Conservation (phyloP, 2,797 vertebrate species). For the Okamejei kenojei region DNA sequence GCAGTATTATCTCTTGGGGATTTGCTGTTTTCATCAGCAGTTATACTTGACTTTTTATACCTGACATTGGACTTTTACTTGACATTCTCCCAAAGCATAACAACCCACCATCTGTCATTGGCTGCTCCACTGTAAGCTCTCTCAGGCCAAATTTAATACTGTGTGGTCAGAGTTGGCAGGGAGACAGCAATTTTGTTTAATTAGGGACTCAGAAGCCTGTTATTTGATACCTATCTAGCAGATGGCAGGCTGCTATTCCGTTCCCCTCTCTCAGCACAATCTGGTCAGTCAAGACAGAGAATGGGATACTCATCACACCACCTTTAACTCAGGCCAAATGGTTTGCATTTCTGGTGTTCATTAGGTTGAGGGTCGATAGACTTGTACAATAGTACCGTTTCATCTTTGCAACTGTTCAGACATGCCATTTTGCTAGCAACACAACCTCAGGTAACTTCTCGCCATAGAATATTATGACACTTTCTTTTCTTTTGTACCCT, state of each 20-base stretch:
- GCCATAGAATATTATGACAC: not conserved
- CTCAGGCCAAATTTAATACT: constrained; percentile 69
- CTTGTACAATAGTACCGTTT: not conserved
- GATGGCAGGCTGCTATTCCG: constrained; percentile 64
- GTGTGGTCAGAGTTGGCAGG: constrained; percentile 68
- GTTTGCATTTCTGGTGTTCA: constrained; percentile 16
- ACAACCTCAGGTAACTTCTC: not conserved
- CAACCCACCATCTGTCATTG: constrained; percentile 65
- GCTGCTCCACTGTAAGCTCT: constrained; percentile 58
- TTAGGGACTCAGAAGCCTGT: constrained; percentile 72
- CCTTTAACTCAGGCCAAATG: constrained; percentile 34
- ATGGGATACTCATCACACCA: constrained; percentile 5
- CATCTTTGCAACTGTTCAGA: constrained; percentile 19
- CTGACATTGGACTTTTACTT: constrained; percentile 75
- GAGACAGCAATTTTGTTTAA: constrained; percentile 70
- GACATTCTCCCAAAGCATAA: constrained; percentile 65
- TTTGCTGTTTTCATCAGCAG: not conserved
- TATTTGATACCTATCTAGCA: constrained; percentile 65
- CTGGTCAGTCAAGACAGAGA: constrained; percentile 47
- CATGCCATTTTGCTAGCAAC: not conserved
- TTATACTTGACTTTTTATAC: constrained; percentile 48
- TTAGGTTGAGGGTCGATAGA: not conserved
- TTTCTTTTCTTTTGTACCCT: not conserved
- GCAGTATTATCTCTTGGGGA: not conserved
- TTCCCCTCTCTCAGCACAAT: constrained; percentile 65